Evolutionary conservation across 1,140 invertebrate genomes (phyloP).

Genomic region (Ruditapes philippinarum): DNA sequence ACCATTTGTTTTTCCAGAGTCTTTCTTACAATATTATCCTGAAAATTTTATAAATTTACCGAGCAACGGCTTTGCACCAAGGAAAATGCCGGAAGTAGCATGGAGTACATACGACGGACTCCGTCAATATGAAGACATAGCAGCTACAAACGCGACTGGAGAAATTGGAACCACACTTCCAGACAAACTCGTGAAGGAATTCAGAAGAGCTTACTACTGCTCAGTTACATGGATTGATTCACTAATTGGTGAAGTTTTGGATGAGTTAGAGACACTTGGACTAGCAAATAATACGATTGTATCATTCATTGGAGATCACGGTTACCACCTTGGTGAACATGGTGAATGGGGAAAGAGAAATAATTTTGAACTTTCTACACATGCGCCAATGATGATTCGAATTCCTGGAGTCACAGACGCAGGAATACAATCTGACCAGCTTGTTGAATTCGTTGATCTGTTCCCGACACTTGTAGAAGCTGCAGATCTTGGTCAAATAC

Average conservation of each 20-base stretch:
- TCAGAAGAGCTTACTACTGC: conserved; percentile 56
- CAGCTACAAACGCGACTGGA: conserved; percentile 7
- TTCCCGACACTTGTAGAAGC: conserved; percentile 94
- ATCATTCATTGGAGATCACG: conserved; percentile 93
- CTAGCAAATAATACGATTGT: conserved; percentile 47
- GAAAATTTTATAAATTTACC: conserved; percentile 49
- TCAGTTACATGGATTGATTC: conserved; percentile 54
- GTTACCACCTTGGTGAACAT: conserved; percentile 96
- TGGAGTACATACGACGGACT: conserved; percentile 58
- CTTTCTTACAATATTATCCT: conserved; percentile 53
- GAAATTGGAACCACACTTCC: conserved; percentile 54
- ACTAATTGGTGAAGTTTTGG: conserved; percentile 43
- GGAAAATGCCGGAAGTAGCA: conserved; percentile 61
- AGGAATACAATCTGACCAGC: conserved; percentile 62
- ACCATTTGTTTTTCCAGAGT: conserved; percentile 72
- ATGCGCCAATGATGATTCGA: conserved; percentile 62
- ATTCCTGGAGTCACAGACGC: conserved; percentile 56
- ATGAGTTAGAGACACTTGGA: conserved; percentile 87
- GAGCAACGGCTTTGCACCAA: conserved; percentile 35
- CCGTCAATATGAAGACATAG: conserved; percentile 50
- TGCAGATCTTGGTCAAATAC: conserved; percentile 88
- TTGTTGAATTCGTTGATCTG: conserved; percentile 93
- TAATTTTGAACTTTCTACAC: conserved; percentile 56
- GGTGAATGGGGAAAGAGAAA: conserved; percentile 83
- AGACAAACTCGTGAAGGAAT: background rate